Percentiles rank a stretch among this genome's conserved stretches.
These are phyloP conservation scores for cattle (Bos taurus) DNA, from an alignment of 2,113 vertebrate genomes.

Conservation along the genomic window ARS-UCD2.0 NC_037332.1:27149501-27150000, in stretches of 20 bases:
- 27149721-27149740: not conserved
- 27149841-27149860: not conserved
- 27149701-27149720: constrained; percentile 4
- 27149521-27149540: not conserved
- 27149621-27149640: not conserved
- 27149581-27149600: not conserved
- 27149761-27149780: not conserved
- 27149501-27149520: not conserved
- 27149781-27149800: not conserved
- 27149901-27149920: not conserved
- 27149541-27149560: not conserved
- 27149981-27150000: not conserved
- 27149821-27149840: not conserved
- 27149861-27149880: not conserved
- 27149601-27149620: not conserved
- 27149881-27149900: not conserved
- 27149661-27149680: not conserved
- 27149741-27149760: constrained; percentile 24
- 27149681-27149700: not conserved
- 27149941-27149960: not conserved
- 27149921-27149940: not conserved
- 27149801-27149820: not conserved
- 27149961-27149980: not conserved
- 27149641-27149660: not conserved
- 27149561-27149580: not conserved